These are phyloP conservation scores for Magallana nippona DNA, from an alignment of 2,888 invertebrate genomes.

Conservation along the genomic window DNA sequence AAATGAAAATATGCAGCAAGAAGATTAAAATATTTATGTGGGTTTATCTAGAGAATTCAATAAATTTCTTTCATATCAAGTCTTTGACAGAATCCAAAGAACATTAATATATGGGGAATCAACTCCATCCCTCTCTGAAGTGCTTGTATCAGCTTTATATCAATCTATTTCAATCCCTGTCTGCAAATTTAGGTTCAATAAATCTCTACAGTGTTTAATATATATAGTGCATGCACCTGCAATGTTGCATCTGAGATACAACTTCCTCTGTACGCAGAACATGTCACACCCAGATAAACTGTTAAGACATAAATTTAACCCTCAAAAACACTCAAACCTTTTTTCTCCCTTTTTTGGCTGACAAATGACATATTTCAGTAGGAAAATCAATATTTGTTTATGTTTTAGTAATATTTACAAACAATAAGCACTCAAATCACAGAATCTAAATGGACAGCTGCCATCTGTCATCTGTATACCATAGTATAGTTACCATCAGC, in stretches of 20 bases:
- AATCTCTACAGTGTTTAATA: neutral
- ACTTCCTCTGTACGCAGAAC: no score
- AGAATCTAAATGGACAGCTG: no score
- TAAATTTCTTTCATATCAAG: conserved; percentile 1
- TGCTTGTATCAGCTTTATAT: neutral
- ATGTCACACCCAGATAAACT: no score
- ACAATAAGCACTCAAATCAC: no score
- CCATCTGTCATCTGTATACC: no score
- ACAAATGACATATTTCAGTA: no score
- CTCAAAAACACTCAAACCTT: no score
- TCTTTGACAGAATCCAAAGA: conserved; percentile 3
- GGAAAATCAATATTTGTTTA: no score
- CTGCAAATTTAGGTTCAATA: neutral
- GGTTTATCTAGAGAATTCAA: conserved; percentile 18
- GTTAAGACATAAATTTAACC: no score
- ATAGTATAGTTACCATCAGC: no score
- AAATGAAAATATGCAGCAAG: conserved; percentile 26
- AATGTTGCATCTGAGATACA: neutral
- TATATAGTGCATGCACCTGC: neutral
- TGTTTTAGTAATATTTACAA: no score
- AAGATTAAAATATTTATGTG: conserved; percentile 15
- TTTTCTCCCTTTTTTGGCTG: no score
- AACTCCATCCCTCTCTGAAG: neutral
- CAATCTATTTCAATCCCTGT: neutral
- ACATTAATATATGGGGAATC: neutral